phyloP scores from a whole-genome alignment of 2,113 vertebrate species.

The Clarias gariepinus region DNA sequence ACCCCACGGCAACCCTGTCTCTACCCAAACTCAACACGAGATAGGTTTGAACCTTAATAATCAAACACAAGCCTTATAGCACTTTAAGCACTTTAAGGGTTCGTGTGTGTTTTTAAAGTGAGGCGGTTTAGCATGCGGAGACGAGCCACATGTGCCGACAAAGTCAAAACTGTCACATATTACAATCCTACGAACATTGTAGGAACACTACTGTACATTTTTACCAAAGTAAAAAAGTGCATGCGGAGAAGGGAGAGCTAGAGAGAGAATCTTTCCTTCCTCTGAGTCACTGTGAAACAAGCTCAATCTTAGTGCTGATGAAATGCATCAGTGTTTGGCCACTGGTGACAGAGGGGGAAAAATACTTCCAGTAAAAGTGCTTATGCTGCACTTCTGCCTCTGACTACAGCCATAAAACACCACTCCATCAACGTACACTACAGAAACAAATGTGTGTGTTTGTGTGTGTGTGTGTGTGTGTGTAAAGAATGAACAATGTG shows the following conservation, averaged over 20 bases:
- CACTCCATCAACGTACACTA: slow-evolving; percentile 51
- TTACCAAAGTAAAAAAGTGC: neutral
- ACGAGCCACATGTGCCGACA: neutral
- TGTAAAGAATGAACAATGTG: slow-evolving; percentile 9
- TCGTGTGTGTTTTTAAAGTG: neutral
- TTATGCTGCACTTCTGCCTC: slow-evolving; percentile 41
- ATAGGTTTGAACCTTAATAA: neutral
- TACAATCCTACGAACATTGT: neutral
- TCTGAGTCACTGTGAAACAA: slow-evolving; percentile 17
- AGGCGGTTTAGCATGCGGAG: neutral
- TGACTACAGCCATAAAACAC: slow-evolving; percentile 52
- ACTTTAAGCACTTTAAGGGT: too few species aligned
- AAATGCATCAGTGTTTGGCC: slow-evolving; percentile 40
- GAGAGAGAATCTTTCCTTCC: neutral
- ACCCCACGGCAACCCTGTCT: neutral
- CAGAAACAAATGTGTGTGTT: slow-evolving; percentile 20
- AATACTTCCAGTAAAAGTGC: slow-evolving; percentile 49
- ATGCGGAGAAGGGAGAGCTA: too few species aligned
- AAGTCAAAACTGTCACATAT: neutral
- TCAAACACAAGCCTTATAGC: neutral
- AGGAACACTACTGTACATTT: neutral
- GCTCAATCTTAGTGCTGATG: slow-evolving; percentile 37
- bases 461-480: slow-evolving; percentile 34
- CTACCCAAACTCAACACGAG: neutral
- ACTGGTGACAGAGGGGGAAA: slow-evolving; percentile 43